Evolutionary conservation across 2,888 invertebrate genomes (phyloP).

Genomic region (Chelonus formosanus): DNA sequence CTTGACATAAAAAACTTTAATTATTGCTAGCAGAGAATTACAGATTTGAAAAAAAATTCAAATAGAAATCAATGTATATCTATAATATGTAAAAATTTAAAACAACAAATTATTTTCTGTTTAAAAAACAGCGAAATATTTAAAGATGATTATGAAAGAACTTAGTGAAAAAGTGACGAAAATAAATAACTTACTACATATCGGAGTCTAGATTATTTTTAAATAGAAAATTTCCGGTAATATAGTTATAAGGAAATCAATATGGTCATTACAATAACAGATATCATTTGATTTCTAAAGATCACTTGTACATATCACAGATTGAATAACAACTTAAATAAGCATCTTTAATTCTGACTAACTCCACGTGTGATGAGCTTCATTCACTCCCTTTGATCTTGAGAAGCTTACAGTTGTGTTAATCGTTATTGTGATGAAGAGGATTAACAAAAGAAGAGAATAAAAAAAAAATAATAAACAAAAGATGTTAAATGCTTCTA

Average conservation of each 20-base stretch:
- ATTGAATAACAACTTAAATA: slow-evolving; percentile 18
- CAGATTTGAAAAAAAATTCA: no score
- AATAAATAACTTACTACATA: neutral
- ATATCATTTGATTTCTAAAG: slow-evolving; percentile 11
- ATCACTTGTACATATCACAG: slow-evolving; percentile 16
- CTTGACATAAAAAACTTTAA: no score
- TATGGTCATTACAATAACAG: no score
- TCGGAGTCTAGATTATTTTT: neutral
- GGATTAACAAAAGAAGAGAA: no score
- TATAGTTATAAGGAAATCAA: no score
- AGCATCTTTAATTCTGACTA: neutral
- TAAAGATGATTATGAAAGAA: neutral
- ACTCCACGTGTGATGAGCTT: slow-evolving; percentile 1
- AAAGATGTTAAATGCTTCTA: slow-evolving; percentile 37
- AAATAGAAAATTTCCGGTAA: neutral
- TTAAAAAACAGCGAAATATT: neutral
- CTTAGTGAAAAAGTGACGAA: neutral
- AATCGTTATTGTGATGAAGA: neutral
- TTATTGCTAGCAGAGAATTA: no score
- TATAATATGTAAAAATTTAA: no score
- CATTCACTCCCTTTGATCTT: neutral
- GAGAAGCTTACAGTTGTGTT: no score
- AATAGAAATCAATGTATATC: no score
- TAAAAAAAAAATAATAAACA: slow-evolving; percentile 36
- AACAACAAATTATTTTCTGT: neutral